Evolutionary conservation across 2,113 vertebrate genomes (phyloP).

Genomic region (Oreochromis niloticus): DNA sequence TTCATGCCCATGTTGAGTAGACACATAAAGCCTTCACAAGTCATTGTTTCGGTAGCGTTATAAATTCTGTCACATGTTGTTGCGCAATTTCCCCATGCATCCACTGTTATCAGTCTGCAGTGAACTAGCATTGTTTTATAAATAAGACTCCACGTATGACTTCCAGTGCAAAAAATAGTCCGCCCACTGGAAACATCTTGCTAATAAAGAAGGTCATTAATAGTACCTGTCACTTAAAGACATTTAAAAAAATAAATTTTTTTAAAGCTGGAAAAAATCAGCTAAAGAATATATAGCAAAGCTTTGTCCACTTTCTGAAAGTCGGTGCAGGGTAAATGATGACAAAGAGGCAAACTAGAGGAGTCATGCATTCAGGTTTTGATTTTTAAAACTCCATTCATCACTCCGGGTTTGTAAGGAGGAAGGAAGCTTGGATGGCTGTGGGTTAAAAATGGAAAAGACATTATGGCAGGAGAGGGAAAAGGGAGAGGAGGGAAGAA

Average conservation of each 20-base stretch:
- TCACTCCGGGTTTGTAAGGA: slow-evolving; percentile 60
- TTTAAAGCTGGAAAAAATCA: neutral
- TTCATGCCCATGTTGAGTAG: neutral
- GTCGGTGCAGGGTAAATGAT: slow-evolving; percentile 32
- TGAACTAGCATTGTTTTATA: neutral
- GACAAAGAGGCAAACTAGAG: slow-evolving; percentile 44
- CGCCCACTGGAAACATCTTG: slow-evolving; percentile 1
- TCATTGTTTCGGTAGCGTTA: neutral
- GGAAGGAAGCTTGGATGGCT: slow-evolving; percentile 76
- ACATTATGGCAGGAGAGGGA: slow-evolving; percentile 68
- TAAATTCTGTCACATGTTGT: neutral
- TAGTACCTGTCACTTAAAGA: neutral
- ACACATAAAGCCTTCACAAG: neutral
- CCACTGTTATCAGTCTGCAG: neutral
- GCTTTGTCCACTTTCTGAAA: slow-evolving; percentile 4
- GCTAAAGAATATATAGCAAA: neutral
- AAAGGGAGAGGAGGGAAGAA: slow-evolving; percentile 37
- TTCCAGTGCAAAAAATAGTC: slow-evolving; percentile 1
- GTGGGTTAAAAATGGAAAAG: slow-evolving; percentile 80
- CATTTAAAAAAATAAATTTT: accelerated
- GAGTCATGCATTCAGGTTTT: slow-evolving; percentile 48
- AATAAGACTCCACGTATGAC: neutral
- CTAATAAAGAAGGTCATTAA: neutral
- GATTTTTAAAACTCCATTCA: slow-evolving; percentile 65
- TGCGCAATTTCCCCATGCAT: neutral